Percentiles rank a stretch among this genome's conserved stretches.
Conservation (phyloP, 2,888 invertebrate species). For the Ichneumoninae sp. region DNA sequence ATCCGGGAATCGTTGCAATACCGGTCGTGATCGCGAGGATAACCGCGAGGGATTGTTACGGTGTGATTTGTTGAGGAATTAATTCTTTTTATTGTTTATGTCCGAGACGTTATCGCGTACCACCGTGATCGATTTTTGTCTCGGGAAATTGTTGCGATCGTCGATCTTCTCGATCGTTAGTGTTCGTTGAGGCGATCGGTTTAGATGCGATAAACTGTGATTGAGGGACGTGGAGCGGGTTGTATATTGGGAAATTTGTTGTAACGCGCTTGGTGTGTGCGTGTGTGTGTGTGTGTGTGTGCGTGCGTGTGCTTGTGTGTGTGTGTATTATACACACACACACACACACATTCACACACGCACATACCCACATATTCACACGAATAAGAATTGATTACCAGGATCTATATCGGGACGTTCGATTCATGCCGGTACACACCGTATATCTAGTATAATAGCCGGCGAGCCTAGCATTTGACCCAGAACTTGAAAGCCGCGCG, state of each 20-base stretch:
- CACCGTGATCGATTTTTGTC: slow-evolving; percentile 20
- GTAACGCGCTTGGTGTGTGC: slow-evolving; percentile 39
- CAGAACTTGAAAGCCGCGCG: slow-evolving; percentile 47
- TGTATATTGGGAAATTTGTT: slow-evolving; percentile 42
- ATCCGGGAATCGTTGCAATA: slow-evolving; percentile 3
- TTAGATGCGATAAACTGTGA: slow-evolving; percentile 44
- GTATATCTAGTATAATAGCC: slow-evolving; percentile 36
- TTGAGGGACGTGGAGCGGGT: not conserved
- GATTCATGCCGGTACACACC: slow-evolving; percentile 39
- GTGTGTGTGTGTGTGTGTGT: not conserved
- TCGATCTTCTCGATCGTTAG: slow-evolving; percentile 28
- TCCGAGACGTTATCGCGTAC: slow-evolving; percentile 9
- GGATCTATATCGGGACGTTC: slow-evolving; percentile 16
- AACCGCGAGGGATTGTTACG: slow-evolving; percentile 7
- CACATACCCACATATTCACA: slow-evolving; percentile 2
- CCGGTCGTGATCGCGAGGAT: slow-evolving; percentile 27
- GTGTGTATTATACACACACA: not conserved
- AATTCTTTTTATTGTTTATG: not conserved
- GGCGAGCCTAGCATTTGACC: slow-evolving; percentile 50
- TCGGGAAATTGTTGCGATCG: slow-evolving; percentile 3
- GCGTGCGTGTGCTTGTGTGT: not conserved
- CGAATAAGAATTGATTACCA: slow-evolving; percentile 23
- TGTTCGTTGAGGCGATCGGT: slow-evolving; percentile 35
- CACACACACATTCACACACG: too few relatives aligned
- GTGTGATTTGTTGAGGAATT: slow-evolving; percentile 43